These are phyloP conservation scores for Acropora tenuis DNA, from an alignment of 64 coral and sea anemone species.

Conservation along the genomic window DNA sequence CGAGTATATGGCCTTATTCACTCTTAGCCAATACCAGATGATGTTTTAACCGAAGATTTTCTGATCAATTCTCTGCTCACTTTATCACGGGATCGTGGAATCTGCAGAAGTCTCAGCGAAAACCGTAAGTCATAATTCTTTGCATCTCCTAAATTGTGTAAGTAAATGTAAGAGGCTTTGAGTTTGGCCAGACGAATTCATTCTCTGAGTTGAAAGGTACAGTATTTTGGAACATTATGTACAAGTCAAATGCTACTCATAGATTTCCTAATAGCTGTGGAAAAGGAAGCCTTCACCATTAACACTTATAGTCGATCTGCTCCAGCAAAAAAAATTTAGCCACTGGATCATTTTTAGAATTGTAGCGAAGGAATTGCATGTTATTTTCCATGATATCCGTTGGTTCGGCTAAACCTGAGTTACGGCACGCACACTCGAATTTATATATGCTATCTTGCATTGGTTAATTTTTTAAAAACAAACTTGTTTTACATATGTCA, in stretches of 20 bases:
- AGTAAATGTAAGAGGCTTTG: background rate
- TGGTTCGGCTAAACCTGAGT: background rate
- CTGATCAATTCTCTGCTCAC: background rate
- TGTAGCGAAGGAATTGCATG: background rate
- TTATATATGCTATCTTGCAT: background rate
- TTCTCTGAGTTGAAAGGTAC: too few species aligned
- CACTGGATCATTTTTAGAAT: background rate
- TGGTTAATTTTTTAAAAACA: too few species aligned
- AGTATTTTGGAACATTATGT: too few species aligned
- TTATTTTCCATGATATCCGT: background rate
- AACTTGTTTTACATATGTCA: constrained; percentile 6
- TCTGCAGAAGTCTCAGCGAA: background rate
- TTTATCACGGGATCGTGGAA: background rate
- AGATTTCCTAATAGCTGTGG: too few species aligned
- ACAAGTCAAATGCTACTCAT: too few species aligned
- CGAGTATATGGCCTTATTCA: background rate
- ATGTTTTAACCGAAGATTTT: background rate
- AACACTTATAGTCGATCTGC: too few species aligned
- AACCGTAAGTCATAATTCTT: constrained; percentile 9
- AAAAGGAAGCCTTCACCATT: too few species aligned
- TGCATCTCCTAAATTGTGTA: background rate
- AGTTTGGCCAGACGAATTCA: background rate
- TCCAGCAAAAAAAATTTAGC: too few species aligned
- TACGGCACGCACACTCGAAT: background rate
- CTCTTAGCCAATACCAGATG: constrained; percentile 3